phyloP scores from a whole-genome alignment of 2,888 invertebrate genomes.

The Torymus texanus region DNA sequence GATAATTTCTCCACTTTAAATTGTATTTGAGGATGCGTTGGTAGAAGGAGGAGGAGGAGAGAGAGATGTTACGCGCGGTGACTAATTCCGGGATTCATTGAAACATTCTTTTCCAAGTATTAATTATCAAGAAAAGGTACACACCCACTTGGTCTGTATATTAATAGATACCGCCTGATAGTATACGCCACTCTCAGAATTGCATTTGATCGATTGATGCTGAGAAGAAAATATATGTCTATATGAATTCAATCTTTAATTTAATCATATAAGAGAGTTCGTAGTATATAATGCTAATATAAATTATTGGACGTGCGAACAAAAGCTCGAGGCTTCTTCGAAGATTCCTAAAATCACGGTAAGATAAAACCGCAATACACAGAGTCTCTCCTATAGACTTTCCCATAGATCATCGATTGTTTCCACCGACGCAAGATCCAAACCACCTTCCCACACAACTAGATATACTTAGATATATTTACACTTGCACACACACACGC shows the following conservation, averaged over 20 bases:
- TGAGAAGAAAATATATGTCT: no score
- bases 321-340: not conserved
- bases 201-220: no score
- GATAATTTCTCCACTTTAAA: slow-evolving; percentile 42
- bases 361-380: no score
- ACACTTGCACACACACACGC: not conserved
- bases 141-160: no score
- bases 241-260: no score
- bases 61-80: not conserved
- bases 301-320: not conserved
- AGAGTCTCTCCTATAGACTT: not conserved
- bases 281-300: not conserved
- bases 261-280: no score
- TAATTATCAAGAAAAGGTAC: slow-evolving; percentile 28
- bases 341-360: no score
- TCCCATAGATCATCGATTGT: slow-evolving; percentile 41
- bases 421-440: not conserved
- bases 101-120: slow-evolving; percentile 46
- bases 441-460: not conserved
- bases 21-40: slow-evolving; percentile 24
- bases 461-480: no score
- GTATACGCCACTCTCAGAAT: no score
- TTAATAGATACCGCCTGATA: no score
- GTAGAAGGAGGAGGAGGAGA: not conserved
- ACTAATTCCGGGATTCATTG: slow-evolving; percentile 46